A percentile compares a stretch with the other conserved stretches of the same genome.
Evolutionary conservation across 2,888 invertebrate species (phyloP).

Genomic region (Xylota sylvarum): DNA sequence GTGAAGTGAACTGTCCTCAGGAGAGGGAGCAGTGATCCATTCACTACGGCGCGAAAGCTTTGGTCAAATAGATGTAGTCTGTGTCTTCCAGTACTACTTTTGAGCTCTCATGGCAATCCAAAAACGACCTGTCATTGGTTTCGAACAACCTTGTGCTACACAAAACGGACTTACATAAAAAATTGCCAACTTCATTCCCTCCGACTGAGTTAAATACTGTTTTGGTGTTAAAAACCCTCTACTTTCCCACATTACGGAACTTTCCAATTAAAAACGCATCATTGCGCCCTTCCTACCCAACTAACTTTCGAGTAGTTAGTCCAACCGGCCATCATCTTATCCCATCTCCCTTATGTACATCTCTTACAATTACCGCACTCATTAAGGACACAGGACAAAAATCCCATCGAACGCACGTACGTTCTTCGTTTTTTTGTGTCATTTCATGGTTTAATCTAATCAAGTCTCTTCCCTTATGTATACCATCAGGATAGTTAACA

Average conservation of each 20-base stretch:
- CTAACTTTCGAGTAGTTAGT: neutral
- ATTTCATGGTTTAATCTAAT: slow-evolving; percentile 76
- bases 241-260: slow-evolving; percentile 33
- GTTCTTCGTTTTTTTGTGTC: slow-evolving; percentile 59
- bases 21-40: no score
- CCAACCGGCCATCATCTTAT: slow-evolving; percentile 7
- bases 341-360: neutral
- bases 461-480: slow-evolving; percentile 38
- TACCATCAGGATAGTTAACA: slow-evolving; percentile 53
- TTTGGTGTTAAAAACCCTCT: neutral
- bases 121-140: no score
- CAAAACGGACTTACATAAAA: no score
- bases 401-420: slow-evolving; percentile 62
- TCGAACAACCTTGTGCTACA: no score
- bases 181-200: no score
- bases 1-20: no score
- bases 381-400: slow-evolving; percentile 54
- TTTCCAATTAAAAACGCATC: slow-evolving; percentile 69
- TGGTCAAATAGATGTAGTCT: no score
- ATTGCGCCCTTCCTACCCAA: slow-evolving; percentile 25
- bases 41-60: no score
- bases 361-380: slow-evolving; percentile 59
- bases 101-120: no score
- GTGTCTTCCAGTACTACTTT: no score
- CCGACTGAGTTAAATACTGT: neutral